Base-by-base conservation (phyloP, 2,113 vertebrate species). In the Philantomba maxwellii region DNA sequence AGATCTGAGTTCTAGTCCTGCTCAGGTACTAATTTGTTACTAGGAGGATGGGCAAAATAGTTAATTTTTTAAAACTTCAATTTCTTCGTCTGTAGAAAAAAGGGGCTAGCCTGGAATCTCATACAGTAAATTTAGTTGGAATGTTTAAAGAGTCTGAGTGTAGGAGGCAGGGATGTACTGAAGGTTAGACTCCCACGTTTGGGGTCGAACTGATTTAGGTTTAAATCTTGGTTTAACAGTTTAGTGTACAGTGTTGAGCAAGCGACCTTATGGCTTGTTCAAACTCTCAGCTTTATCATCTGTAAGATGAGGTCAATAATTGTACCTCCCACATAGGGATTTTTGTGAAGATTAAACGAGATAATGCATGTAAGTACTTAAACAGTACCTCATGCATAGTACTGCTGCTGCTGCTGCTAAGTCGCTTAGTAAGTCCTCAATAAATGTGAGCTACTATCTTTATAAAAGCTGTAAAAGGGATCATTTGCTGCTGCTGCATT, bases 1-100 rank as follows among this genome's bases (percentile, higher is more conserved):
- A 94, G 89, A 62, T 6, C 91, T 81, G 77, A 83, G 81, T 95
- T 97, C 91, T 70, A 93, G 82, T 73, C 12, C 36, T 83, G n/a
- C 53, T 87, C 33, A 11, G 23, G 39, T 43, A 53, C 77, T 60
- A 28, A 80, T 62, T 28, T 51, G 49, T 45, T 78, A 17, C 80
- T 25, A 80, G 11, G 19, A 36, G 33, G 12, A 21, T 33, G 33
- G 26, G 23, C 26, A 66, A 92, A 51, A 58, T 10, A 28, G 43
- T 45, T 66, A 12, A 43, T 17, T 94, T 95, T 73, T 60, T 66
- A 78, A 70, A 90, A 51, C 11, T 64, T 78, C 33, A 26, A 25
- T 60, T 77, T 80, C 53, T 55, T 95, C 23, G 14, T 92, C 47
- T 86, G 23, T 83, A 62, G 57, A 90, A 83, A 53, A 87, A 87